These are phyloP conservation scores for Trissolcus brochymenae DNA, from an alignment of 2,888 invertebrate genomes.

Conservation along the genomic window DNA sequence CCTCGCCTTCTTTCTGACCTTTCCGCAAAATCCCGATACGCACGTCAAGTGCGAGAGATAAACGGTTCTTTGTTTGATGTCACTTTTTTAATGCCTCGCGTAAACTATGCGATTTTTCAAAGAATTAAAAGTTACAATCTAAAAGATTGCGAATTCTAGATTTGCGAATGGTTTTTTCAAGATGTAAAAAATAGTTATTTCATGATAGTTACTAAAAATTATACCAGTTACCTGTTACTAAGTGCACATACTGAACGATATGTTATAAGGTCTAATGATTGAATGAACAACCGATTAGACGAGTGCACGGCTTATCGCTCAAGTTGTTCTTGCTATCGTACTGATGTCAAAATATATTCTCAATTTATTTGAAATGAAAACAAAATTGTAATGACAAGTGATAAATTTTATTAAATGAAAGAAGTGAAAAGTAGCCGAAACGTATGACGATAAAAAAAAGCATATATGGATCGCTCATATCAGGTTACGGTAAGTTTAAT, in stretches of 20 bases:
- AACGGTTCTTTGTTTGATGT: constrained; percentile 42
- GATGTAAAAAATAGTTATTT: neutral
- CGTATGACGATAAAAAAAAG: constrained; percentile 2
- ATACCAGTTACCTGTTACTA: constrained; percentile 25
- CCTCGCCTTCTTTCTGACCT: constrained; percentile 54
- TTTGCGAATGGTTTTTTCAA: too few species aligned
- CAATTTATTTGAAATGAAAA: neutral
- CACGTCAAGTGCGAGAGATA: constrained; percentile 36
- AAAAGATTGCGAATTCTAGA: too few species aligned
- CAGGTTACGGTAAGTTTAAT: constrained; percentile 6
- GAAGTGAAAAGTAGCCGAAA: constrained; percentile 5
- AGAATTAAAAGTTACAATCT: neutral
- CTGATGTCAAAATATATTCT: constrained; percentile 22
- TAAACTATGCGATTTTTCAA: neutral
- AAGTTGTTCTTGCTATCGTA: constrained; percentile 35
- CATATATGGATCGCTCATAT: neutral
- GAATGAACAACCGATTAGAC: constrained; percentile 43
- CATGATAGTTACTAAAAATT: constrained; percentile 5
- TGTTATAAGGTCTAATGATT: constrained; percentile 24
- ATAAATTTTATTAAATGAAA: neutral
- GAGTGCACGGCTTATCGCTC: constrained; percentile 27
- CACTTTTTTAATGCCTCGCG: constrained; percentile 25
- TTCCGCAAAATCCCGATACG: constrained; percentile 53
- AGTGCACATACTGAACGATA: constrained; percentile 29
- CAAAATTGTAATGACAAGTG: neutral